These are phyloP conservation scores for Dendrolimus kikuchii DNA, from an alignment of 1,140 invertebrate species.

Conservation along the genomic window DNA sequence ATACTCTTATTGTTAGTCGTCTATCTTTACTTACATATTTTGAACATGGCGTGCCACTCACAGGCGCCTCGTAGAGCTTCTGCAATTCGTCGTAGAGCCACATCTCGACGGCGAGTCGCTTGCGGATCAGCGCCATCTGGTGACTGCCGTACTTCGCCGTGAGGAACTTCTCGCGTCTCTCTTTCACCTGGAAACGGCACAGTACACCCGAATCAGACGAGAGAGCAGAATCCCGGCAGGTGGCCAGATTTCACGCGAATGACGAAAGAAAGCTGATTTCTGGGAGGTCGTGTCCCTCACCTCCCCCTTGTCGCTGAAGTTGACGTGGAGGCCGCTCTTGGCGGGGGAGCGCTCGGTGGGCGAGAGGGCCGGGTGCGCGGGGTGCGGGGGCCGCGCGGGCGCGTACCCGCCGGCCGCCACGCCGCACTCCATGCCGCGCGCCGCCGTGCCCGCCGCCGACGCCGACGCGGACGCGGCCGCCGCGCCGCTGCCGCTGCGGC, in stretches of 20 bases:
- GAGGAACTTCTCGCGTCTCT: constrained; percentile 92
- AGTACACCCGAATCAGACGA: background rate
- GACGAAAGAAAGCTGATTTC: background rate
- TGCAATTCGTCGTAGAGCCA: constrained; percentile 97
- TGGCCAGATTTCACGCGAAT: too few species aligned
- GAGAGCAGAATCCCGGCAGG: too few species aligned
- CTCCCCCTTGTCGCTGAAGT: constrained; percentile 88
- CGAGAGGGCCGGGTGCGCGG: constrained; percentile 57
- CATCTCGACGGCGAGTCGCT: constrained; percentile 95
- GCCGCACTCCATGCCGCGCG: constrained; percentile 61
- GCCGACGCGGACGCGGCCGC: constrained; percentile 51
- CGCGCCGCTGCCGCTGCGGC: constrained; percentile 32
- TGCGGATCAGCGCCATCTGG: constrained; percentile 97
- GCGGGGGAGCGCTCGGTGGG: constrained; percentile 81
- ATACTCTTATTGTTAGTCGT: constrained; percentile 9
- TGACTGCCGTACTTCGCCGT: constrained; percentile 97
- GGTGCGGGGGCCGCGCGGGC: constrained; percentile 18
- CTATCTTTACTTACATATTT: background rate
- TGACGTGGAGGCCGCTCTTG: constrained; percentile 86
- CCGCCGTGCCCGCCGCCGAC: constrained; percentile 37
- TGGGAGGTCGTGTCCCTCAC: constrained; percentile 22
- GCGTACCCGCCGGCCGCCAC: constrained; percentile 35
- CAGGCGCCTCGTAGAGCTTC: constrained; percentile 87
- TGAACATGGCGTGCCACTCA: constrained; percentile 57
- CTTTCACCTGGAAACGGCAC: constrained; percentile 77